Percentiles rank a stretch among this genome's conserved stretches.
Evolutionary conservation across 2,113 vertebrate species (phyloP).

Genomic region (Otus sunia): DNA sequence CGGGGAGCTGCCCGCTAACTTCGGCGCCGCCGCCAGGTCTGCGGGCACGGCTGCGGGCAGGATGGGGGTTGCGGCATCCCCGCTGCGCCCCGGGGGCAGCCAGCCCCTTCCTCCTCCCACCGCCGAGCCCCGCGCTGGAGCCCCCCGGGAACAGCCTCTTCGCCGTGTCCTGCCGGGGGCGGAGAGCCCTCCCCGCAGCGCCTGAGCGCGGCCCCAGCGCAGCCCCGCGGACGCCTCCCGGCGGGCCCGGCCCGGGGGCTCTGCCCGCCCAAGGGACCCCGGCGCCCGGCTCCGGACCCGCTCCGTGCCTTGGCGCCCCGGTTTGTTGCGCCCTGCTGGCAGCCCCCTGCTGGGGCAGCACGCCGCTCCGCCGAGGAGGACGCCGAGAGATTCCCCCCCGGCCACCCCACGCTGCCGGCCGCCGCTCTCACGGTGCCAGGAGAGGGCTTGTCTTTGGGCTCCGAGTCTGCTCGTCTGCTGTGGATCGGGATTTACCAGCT

Average conservation of each 20-base stretch:
- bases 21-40: not conserved
- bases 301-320: not conserved
- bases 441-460: not conserved
- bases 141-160: not conserved
- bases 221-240: not conserved
- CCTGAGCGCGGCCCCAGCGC: not conserved
- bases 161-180: not conserved
- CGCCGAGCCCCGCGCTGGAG: not conserved
- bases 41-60: not conserved
- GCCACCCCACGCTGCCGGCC: not conserved
- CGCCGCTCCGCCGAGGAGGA: not conserved
- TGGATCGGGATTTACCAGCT: not conserved
- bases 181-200: not conserved
- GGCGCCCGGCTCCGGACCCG: not conserved
- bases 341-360: not conserved
- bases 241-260: not conserved
- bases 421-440: not conserved
- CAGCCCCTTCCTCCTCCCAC: not conserved
- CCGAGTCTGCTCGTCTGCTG: not conserved
- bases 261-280: not conserved
- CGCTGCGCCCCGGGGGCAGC: not conserved
- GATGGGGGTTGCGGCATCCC: not conserved
- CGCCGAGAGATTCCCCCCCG: not conserved
- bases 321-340: not conserved
- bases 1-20: not conserved